Percentiles rank a stretch among this genome's conserved stretches.
These are phyloP conservation scores for Campoletis raptor DNA, from an alignment of 2,888 invertebrate species.

Conservation along the genomic window DNA sequence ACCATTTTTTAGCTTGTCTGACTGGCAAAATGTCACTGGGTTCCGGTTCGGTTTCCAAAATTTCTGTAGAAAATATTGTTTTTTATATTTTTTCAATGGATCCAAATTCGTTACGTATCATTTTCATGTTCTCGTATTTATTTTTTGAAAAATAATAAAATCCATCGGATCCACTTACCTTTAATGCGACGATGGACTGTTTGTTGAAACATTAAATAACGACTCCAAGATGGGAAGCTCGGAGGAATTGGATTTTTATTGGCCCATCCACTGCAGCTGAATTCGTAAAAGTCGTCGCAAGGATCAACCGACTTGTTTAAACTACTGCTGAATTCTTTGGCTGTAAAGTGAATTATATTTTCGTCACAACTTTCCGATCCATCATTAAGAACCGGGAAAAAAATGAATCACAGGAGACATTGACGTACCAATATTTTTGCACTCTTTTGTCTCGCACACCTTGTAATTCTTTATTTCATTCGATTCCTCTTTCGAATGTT, in stretches of 20 bases:
- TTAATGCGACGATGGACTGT: conserved; percentile 58
- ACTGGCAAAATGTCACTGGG: not conserved
- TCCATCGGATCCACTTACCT: conserved; percentile 28
- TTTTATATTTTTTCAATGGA: not conserved
- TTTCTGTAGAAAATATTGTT: conserved; percentile 47
- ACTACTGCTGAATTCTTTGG: conserved; percentile 63
- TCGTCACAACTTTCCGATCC: not conserved
- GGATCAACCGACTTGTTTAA: conserved; percentile 74
- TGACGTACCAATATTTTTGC: conserved; percentile 58
- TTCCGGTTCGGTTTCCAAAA: conserved; percentile 55
- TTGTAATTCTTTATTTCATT: conserved; percentile 14
- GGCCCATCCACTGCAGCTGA: conserved; percentile 73
- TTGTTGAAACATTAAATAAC: conserved; percentile 61
- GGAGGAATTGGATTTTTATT: conserved; percentile 70
- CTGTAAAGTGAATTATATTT: conserved; percentile 43
- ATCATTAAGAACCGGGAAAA: not conserved
- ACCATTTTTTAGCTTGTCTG: conserved; percentile 56
- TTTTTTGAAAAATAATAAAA: not conserved
- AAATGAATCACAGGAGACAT: not conserved
- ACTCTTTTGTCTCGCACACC: conserved; percentile 63
- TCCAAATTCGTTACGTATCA: not conserved
- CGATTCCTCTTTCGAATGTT: not conserved
- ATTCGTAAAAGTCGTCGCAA: conserved; percentile 76
- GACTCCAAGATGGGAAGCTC: conserved; percentile 67
- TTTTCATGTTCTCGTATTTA: too few relatives aligned